Evolutionary conservation across 2,797 vertebrate genomes (phyloP).

Genomic region (Percopsis omiscomaycus): DNA sequence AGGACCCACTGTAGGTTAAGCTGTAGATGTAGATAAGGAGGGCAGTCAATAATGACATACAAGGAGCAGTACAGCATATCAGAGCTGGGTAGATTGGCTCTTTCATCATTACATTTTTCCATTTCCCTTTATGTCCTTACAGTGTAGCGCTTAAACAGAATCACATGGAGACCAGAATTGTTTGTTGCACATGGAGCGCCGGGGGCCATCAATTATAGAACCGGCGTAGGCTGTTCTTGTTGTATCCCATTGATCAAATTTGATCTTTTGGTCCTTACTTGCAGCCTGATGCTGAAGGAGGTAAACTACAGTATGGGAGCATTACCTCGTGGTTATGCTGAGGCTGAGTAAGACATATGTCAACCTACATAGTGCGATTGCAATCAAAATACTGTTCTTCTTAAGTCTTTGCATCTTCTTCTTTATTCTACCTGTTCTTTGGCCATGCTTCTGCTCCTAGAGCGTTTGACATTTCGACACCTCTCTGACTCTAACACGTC

Average conservation of each 20-base stretch:
- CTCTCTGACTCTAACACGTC: too few relatives aligned
- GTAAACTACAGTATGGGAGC: too few relatives aligned
- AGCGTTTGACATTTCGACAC: too few relatives aligned
- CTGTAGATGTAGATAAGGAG: constrained; percentile 17
- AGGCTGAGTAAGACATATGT: too few relatives aligned
- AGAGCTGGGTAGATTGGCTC: background rate
- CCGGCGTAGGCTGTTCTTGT: background rate
- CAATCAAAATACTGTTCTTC: too few relatives aligned
- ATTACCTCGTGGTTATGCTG: too few relatives aligned
- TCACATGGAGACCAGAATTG: constrained; percentile 21
- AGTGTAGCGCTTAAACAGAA: constrained; percentile 23
- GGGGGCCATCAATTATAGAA: background rate
- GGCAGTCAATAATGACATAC: constrained; percentile 24
- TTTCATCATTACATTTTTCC: constrained; percentile 26
- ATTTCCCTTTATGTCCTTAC: constrained; percentile 8
- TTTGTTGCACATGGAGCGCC: constrained; percentile 37
- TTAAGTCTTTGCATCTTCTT: too few relatives aligned
- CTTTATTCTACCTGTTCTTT: too few relatives aligned
- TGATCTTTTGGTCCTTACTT: too few relatives aligned
- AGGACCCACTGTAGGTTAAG: background rate
- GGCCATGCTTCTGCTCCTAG: too few relatives aligned
- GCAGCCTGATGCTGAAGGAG: too few relatives aligned
- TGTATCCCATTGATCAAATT: constrained; percentile 19
- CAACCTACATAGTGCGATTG: too few relatives aligned
- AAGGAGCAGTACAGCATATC: constrained; percentile 25